A percentile compares a stretch with the other conserved stretches of the same genome.
These are phyloP conservation scores for Sinella curviseta DNA, from an alignment of 1,140 invertebrate genomes.

Conservation along the genomic window DNA sequence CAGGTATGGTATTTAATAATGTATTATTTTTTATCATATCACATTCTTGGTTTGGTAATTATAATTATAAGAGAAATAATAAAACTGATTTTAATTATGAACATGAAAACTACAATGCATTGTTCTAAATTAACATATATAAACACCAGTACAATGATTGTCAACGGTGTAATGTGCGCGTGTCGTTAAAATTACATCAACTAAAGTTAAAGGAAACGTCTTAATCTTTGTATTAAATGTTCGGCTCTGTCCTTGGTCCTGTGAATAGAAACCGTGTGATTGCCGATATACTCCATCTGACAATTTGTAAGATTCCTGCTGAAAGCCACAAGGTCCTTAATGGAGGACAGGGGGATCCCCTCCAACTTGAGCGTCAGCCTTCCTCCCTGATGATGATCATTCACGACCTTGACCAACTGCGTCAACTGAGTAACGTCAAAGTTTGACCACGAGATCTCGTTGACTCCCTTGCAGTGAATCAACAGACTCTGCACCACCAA, in stretches of 20 bases:
- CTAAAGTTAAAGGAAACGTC: slow-evolving; percentile 3
- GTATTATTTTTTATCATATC: not conserved
- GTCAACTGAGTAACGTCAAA: slow-evolving; percentile 41
- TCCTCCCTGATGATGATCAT: slow-evolving; percentile 29
- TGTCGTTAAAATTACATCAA: not conserved
- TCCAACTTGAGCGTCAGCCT: slow-evolving; percentile 40
- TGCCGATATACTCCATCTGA: slow-evolving; percentile 42
- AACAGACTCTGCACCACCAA: slow-evolving; percentile 32
- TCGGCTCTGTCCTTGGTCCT: slow-evolving; percentile 38
- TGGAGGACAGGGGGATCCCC: slow-evolving; percentile 30
- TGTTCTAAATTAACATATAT: not conserved
- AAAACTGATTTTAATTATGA: not conserved
- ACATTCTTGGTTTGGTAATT: slow-evolving; percentile 17
- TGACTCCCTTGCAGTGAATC: slow-evolving; percentile 38
- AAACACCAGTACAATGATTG: too few species aligned
- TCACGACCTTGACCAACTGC: slow-evolving; percentile 30
- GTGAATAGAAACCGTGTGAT: slow-evolving; percentile 35
- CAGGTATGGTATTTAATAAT: too few species aligned
- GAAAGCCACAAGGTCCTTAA: slow-evolving; percentile 42
- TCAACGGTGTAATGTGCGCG: not conserved
- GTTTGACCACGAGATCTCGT: slow-evolving; percentile 46
- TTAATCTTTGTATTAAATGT: slow-evolving; percentile 41
- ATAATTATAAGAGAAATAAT: not conserved
- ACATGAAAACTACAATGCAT: not conserved
- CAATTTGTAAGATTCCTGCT: slow-evolving; percentile 27